A percentile compares a stretch with the other conserved stretches of the same genome.
Conservation (phyloP, 1,140 invertebrate species). For the Drosophila malerkotliana region DNA sequence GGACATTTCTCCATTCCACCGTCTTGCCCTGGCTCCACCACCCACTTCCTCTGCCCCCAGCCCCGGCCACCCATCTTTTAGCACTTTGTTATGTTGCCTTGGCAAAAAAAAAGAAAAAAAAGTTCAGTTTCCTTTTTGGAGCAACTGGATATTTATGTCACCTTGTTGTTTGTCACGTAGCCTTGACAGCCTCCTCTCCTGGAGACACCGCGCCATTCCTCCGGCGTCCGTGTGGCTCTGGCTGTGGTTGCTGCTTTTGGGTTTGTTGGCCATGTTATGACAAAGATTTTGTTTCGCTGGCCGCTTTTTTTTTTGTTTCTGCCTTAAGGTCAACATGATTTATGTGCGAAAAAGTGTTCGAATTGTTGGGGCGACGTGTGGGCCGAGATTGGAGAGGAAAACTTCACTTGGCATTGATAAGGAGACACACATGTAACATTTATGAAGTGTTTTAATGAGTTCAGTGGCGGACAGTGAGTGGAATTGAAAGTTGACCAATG, state of each 20-base stretch:
- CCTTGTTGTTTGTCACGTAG: slow-evolving; percentile 68
- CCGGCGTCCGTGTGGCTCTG: slow-evolving; percentile 8
- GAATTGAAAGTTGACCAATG: slow-evolving; percentile 26
- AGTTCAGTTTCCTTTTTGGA: slow-evolving; percentile 70
- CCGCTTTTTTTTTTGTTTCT: background rate
- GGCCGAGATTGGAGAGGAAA: slow-evolving; percentile 24
- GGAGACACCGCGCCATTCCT: slow-evolving; percentile 20
- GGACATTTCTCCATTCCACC: slow-evolving; percentile 20
- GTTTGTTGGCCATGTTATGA: slow-evolving; percentile 58
- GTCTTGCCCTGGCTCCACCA: slow-evolving; percentile 1
- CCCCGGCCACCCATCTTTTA: background rate
- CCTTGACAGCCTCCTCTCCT: slow-evolving; percentile 43
- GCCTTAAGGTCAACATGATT: slow-evolving; percentile 75
- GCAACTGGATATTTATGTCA: slow-evolving; percentile 79
- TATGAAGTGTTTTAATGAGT: slow-evolving; percentile 32
- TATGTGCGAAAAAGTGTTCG: slow-evolving; percentile 67
- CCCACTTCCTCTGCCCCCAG: background rate
- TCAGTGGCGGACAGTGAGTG: slow-evolving; percentile 6
- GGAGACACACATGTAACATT: slow-evolving; percentile 23
- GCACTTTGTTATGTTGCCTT: slow-evolving; percentile 45
- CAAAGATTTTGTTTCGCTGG: slow-evolving; percentile 41
- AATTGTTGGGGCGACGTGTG: slow-evolving; percentile 25
- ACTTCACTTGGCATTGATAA: slow-evolving; percentile 58
- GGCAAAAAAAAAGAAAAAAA: slow-evolving; percentile 40
- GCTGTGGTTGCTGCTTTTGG: slow-evolving; percentile 10